Base-by-base conservation (phyloP, 2,888 invertebrate genomes). In the Perithous albicinctus region DNA sequence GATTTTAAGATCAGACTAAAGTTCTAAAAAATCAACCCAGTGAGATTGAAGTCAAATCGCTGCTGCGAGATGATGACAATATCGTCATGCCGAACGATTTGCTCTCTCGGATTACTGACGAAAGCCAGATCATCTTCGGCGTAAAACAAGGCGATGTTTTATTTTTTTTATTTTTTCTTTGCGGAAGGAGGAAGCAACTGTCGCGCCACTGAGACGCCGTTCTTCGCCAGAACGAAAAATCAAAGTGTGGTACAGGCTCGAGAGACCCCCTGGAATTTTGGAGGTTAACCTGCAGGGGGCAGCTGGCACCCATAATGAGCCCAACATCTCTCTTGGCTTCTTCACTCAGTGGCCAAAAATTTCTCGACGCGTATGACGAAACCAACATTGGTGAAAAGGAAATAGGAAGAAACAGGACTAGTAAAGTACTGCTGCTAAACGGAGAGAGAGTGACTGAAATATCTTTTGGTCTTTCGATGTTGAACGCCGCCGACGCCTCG, bases 261-360 rank as follows among this genome's bases (percentile, higher is more conserved):
- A 18, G 48, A n/a, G 76, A 86, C 88, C 87, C 86, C 89, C 89
- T 81, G 87, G 84, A 88, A 88, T 70, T 82, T 82, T 86, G 84
- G 89, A 90, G 89, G 90, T 87, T 87, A 84, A 88, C 86, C 89
- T 81, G 87, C 90, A 56, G 83, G 83, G 88, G 91, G 90, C 87
- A 89, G 88, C 89, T 90, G 90, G 89, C 89, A 89, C 84, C 88
- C 90, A 88, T 91, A 92, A 92, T 91, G 91, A 91, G 88, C 84
- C 89, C 83, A 86, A n/a, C n/a, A n/a, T n/a, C 61, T 78, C 38
- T 70, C 69, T 69, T 61, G 43, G 10, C 61, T 35, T 56, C 61
- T 74, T n/a, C n/a, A n/a, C 46, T 66, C 75, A n/a, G 75, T 67
- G 46, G 67, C 69, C 23, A 59, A 26, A 41, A 72, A 82, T 72